Evolutionary conservation across 2,888 invertebrate species (phyloP), one percentile per base, ranked within the genome.

Genomic region (Leucania comma): DNA sequence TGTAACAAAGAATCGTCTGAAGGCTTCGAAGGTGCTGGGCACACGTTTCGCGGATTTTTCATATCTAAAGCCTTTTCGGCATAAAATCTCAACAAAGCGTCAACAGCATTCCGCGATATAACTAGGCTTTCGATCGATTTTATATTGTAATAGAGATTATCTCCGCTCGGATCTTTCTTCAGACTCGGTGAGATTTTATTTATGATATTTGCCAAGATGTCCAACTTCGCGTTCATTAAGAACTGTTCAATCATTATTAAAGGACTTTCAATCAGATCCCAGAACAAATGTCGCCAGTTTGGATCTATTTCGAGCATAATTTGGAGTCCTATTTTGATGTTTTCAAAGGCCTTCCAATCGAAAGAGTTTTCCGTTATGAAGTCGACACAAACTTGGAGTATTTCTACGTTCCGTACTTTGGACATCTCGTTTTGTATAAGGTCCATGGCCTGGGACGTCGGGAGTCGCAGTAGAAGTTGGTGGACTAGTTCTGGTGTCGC

Each of bases 161-260:
- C 96, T 2, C 96, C 96, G 32, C 88, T 91, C 6, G 92, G 88
- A 78, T 96, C 95, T 53, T 85, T 91, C 79, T 93, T 95, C 64
- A 92, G 87, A 78, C 85, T 93, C 20, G 95, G 93, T n/a, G 96
- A 93, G 22, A 97, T 96, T 35, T 96, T 95, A n/a, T 95, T 95
- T 35, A 98, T 89, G 5, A 98, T 96, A 51, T 95, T 95, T 0
- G 96, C 95, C 10, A 98, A 92, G 63, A 96, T 94, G 82, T 98
- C 98, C 63, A 98, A 94, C 89, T 97, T 97, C 0, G 97, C 97
- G 88, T 99, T 98, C 98, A 99, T 98, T 17, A 99, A 91, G 65
- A 98, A 96, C 89, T 98, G 98, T 89, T 99, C 99, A 12, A 99
- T 95, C 87, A 99, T 97, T 5, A 98, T 92, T 53, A 98, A 89